Conservation (phyloP, 2,797 vertebrate species). For the Scomberomorus guttatus region DNA sequence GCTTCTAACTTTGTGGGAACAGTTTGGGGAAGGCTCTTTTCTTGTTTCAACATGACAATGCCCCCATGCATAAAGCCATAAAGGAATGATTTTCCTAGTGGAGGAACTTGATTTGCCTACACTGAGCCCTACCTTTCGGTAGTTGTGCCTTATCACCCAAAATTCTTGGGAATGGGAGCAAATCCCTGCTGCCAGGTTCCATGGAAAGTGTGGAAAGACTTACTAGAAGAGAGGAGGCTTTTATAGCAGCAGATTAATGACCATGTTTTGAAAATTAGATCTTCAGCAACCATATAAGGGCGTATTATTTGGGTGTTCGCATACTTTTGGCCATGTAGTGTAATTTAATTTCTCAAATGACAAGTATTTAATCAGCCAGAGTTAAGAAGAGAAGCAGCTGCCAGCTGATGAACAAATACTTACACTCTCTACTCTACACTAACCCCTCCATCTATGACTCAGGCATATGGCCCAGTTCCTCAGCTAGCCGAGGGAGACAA, state of each 20-base stretch:
- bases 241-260: neutral
- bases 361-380: neutral
- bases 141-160: neutral
- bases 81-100: too few relatives aligned
- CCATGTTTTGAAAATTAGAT: neutral
- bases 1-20: too few relatives aligned
- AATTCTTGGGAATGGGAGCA: neutral
- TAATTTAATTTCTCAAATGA: neutral
- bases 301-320: neutral
- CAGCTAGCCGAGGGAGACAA: conserved; percentile 55
- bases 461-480: conserved; percentile 71
- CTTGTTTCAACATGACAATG: too few relatives aligned
- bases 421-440: neutral
- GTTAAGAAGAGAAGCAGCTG: neutral
- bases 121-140: too few relatives aligned
- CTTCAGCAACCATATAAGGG: neutral
- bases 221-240: neutral
- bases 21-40: too few relatives aligned
- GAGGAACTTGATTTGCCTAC: too few relatives aligned
- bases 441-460: neutral
- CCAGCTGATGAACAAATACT: neutral
- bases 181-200: neutral
- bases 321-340: neutral
- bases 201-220: neutral
- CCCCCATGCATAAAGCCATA: too few relatives aligned